Conservation (phyloP, 2,888 invertebrate species). For the Scaptomyza cyrtandrae region DNA sequence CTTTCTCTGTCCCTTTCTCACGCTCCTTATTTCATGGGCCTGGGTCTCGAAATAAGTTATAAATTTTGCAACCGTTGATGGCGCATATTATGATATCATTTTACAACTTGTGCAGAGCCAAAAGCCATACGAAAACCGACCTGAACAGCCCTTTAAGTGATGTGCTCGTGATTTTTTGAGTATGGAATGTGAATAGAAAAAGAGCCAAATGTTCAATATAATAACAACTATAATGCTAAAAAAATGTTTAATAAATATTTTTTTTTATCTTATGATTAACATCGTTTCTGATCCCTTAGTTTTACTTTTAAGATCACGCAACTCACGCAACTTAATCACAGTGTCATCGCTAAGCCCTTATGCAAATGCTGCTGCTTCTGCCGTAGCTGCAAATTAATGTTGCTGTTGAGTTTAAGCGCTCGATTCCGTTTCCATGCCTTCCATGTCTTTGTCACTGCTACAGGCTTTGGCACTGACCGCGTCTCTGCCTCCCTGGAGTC, state of each 20-base stretch:
- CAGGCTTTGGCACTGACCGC: slow-evolving; percentile 34
- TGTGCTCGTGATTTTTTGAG: slow-evolving; percentile 41
- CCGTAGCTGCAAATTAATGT: slow-evolving; percentile 81
- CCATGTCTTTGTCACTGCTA: slow-evolving; percentile 11
- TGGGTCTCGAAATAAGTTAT: slow-evolving; percentile 82
- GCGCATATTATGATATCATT: slow-evolving; percentile 84
- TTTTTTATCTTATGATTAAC: not conserved
- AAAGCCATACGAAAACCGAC: slow-evolving; percentile 53
- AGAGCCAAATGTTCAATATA: no score
- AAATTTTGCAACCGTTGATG: slow-evolving; percentile 84
- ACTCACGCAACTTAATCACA: slow-evolving; percentile 10
- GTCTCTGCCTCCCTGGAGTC: slow-evolving; percentile 51
- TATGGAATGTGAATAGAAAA: no score
- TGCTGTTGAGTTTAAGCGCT: slow-evolving; percentile 80
- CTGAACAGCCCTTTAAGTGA: slow-evolving; percentile 47
- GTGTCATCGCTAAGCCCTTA: slow-evolving; percentile 57
- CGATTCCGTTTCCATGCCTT: slow-evolving; percentile 21
- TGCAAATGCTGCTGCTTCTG: slow-evolving; percentile 58
- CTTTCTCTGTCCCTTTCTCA: slow-evolving; percentile 27
- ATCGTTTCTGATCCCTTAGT: not conserved
- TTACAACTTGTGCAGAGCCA: slow-evolving; percentile 79
- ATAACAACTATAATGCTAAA: not conserved
- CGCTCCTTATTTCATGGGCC: slow-evolving; percentile 31
- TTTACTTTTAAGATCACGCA: not conserved
- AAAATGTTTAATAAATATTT: not conserved